These are phyloP conservation scores for Corvus cornix DNA, from an alignment of 2,113 vertebrate genomes.

Conservation along the genomic window DNA sequence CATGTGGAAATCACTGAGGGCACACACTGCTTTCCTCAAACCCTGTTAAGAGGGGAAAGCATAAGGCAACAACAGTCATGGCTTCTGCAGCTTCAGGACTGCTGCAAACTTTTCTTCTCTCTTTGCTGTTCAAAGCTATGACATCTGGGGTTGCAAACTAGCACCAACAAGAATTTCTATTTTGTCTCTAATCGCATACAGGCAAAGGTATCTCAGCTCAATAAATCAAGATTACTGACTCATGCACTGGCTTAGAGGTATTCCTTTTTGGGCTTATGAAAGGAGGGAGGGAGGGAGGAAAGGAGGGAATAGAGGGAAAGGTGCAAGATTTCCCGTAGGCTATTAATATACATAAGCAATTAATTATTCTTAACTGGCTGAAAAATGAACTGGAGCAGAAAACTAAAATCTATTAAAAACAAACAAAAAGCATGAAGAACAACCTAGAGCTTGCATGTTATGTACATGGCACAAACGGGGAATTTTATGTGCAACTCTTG, in stretches of 20 bases:
- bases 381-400: not conserved
- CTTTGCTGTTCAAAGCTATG: not conserved
- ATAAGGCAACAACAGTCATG: not conserved
- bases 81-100: not conserved
- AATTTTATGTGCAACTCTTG: not conserved
- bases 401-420: not conserved
- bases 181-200: not conserved
- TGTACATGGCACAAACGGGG: rapidly evolving
- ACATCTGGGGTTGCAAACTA: slow-evolving; percentile 11
- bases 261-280: not conserved
- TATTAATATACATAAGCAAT: not conserved
- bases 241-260: not conserved
- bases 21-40: not conserved
- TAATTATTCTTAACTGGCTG: not conserved
- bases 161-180: slow-evolving; percentile 3
- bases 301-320: not conserved
- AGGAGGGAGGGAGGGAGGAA: not conserved
- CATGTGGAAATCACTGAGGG: not conserved
- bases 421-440: not conserved
- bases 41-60: not conserved
- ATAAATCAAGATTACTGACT: slow-evolving; percentile 14
- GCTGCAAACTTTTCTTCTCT: not conserved
- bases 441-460: not conserved
- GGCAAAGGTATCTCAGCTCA: not conserved
- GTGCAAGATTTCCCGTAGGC: not conserved